phyloP scores from a whole-genome alignment of 2,113 vertebrate species.

The Ammospiza nelsoni region DNA sequence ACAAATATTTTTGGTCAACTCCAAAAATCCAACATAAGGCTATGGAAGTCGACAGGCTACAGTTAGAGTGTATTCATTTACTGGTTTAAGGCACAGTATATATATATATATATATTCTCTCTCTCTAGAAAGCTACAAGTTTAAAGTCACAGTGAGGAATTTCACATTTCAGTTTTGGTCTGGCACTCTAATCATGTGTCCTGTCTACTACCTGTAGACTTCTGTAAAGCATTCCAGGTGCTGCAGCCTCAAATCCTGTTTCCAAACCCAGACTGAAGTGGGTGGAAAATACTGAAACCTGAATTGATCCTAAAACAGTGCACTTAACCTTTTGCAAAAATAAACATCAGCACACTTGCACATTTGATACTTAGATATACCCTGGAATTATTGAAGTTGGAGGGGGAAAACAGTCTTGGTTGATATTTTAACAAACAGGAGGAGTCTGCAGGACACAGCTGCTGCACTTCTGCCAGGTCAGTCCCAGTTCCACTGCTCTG shows the following conservation, averaged over 20 bases:
- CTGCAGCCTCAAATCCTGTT: neutral
- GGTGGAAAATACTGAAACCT: conserved; percentile 32
- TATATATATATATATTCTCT: neutral
- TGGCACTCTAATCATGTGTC: conserved; percentile 33
- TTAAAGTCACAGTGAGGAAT: conserved; percentile 70
- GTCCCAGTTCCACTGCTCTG: neutral
- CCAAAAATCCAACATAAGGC: conserved; percentile 32
- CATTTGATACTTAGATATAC: neutral
- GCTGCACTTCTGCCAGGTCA: neutral
- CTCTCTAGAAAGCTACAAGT: conserved; percentile 41
- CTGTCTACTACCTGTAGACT: neutral
- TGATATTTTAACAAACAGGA: neutral
- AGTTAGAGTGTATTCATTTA: conserved; percentile 16
- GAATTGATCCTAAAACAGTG: neutral
- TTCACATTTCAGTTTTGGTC: conserved; percentile 46
- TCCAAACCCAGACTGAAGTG: neutral
- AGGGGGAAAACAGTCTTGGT: neutral
- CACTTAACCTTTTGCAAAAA: neutral
- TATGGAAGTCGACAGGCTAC: conserved; percentile 10
- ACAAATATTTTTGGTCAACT: conserved; percentile 4
- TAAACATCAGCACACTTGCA: neutral
- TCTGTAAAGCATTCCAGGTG: neutral
- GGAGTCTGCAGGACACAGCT: neutral
- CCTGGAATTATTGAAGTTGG: neutral
- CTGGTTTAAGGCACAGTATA: conserved; percentile 70